Percentiles rank a stretch among this genome's conserved stretches.
Conservation (phyloP, 2,797 vertebrate species). For the Trichosurus vulpecula region DNA sequence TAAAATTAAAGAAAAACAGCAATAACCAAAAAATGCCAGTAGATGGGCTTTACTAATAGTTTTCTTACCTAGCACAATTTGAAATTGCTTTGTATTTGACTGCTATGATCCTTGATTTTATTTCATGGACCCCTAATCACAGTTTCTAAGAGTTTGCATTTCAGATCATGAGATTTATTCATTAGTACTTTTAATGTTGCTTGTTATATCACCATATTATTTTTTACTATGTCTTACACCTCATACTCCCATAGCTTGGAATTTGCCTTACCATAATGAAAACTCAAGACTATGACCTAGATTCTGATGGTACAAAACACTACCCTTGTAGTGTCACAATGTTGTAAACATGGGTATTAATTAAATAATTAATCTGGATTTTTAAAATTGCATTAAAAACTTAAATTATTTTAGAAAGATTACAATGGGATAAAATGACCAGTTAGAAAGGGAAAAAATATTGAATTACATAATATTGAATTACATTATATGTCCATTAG, state of each 20-base stretch:
- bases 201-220: slow-evolving; percentile 57
- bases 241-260: slow-evolving; percentile 64
- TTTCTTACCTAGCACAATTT: not conserved
- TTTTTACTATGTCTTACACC: slow-evolving; percentile 62
- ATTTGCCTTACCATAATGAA: slow-evolving; percentile 66
- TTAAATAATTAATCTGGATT: not conserved
- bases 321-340: not conserved
- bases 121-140: slow-evolving; percentile 58
- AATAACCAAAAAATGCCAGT: not conserved
- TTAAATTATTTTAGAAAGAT: slow-evolving; percentile 23
- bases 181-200: slow-evolving; percentile 73
- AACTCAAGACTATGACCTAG: slow-evolving; percentile 63
- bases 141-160: slow-evolving; percentile 63
- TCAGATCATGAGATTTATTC: slow-evolving; percentile 66
- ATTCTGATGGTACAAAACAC: slow-evolving; percentile 56
- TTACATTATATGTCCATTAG: not conserved
- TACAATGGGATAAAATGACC: not conserved
- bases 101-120: slow-evolving; percentile 61
- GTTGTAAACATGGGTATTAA: not conserved
- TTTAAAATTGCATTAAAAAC: slow-evolving; percentile 33
- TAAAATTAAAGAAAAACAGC: not conserved
- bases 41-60: slow-evolving; percentile 41
- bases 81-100: slow-evolving; percentile 62
- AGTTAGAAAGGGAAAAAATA: slow-evolving; percentile 17
- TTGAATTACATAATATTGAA: slow-evolving; percentile 17